A percentile compares a stretch with the other conserved stretches of the same genome.
These are phyloP conservation scores for Phaenicophaeus curvirostris DNA, from an alignment of 2,797 vertebrate genomes.

Conservation along the genomic window DNA sequence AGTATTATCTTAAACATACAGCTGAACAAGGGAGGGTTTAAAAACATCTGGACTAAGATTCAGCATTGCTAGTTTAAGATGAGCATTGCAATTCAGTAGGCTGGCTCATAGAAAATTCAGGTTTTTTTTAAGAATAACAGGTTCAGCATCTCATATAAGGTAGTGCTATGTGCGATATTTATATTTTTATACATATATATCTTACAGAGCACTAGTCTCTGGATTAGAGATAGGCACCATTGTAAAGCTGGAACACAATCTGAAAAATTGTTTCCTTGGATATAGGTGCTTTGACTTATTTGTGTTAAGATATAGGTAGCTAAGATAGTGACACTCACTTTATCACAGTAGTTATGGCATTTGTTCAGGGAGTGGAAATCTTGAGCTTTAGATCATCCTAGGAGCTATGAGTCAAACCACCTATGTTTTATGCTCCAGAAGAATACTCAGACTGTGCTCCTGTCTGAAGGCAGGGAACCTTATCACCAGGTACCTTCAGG, in stretches of 20 bases:
- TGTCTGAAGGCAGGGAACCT: neutral
- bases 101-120: neutral
- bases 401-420: neutral
- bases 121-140: neutral
- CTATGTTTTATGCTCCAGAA: neutral
- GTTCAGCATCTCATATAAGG: neutral
- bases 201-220: neutral
- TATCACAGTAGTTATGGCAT: fast-evolving
- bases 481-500: neutral
- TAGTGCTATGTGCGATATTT: neutral
- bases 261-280: neutral
- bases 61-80: neutral
- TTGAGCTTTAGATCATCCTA: neutral
- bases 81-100: neutral
- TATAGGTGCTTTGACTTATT: neutral
- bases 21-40: neutral
- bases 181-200: too few species aligned
- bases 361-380: neutral
- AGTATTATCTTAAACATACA: neutral
- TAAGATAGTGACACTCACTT: neutral
- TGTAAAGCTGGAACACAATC: neutral
- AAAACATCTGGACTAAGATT: neutral
- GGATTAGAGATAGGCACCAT: neutral
- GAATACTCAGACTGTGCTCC: neutral
- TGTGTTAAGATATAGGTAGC: neutral